Evolutionary conservation across 2,113 vertebrate species (phyloP).

Genomic region (Synchiropus splendidus): DNA sequence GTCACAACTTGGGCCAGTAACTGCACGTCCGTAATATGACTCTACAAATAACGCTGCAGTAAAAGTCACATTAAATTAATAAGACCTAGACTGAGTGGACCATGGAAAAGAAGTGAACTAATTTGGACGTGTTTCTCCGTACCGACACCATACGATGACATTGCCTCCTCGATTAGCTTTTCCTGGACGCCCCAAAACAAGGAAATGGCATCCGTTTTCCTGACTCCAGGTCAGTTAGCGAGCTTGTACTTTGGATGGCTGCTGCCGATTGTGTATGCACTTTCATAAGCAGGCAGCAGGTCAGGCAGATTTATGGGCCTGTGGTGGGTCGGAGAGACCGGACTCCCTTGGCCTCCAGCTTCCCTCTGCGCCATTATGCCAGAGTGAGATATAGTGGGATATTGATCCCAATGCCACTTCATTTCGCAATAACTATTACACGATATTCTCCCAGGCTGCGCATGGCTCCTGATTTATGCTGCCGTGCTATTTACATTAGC

Average conservation of each 20-base stretch:
- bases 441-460: slow-evolving; percentile 64
- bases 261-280: slow-evolving; percentile 84
- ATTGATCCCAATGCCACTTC: slow-evolving; percentile 98
- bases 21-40: no score
- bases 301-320: slow-evolving; percentile 93
- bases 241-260: slow-evolving; percentile 60
- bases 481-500: slow-evolving; percentile 74
- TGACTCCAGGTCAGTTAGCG: slow-evolving; percentile 55
- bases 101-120: no score
- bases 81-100: no score
- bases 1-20: no score
- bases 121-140: no score
- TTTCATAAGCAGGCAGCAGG: slow-evolving; percentile 83
- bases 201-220: slow-evolving; percentile 45
- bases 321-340: slow-evolving; percentile 87
- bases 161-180: slow-evolving; percentile 29
- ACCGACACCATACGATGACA: no score
- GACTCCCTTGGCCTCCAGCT: slow-evolving; percentile 94
- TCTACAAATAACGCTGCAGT: no score
- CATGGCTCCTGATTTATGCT: slow-evolving; percentile 69
- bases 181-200: slow-evolving; percentile 46
- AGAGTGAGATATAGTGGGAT: slow-evolving; percentile 92
- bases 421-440: slow-evolving; percentile 98
- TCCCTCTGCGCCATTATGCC: slow-evolving; percentile 86
- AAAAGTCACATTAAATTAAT: no score